Conservation (phyloP, 2,797 vertebrate genomes). For the Sebastes taczanowskii region DNA sequence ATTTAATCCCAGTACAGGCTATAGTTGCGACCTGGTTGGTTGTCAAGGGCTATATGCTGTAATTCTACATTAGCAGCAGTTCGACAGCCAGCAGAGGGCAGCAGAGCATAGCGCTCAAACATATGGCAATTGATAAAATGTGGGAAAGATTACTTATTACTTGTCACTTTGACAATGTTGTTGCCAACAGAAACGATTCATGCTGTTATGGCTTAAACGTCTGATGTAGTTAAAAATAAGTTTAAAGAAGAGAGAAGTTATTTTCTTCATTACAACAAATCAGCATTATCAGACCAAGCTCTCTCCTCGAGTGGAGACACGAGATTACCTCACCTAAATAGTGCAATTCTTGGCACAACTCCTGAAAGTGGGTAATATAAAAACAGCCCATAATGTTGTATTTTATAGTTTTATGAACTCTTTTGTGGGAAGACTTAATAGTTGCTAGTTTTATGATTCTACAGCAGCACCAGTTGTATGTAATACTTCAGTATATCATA, state of each 20-base stretch:
- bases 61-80: background rate
- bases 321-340: background rate
- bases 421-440: background rate
- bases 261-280: background rate
- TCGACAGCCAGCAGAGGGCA: conserved; percentile 49
- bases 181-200: background rate
- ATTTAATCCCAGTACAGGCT: background rate
- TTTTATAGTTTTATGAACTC: background rate
- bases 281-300: background rate
- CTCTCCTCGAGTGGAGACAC: background rate
- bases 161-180: background rate
- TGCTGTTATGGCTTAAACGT: background rate
- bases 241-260: background rate
- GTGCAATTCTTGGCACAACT: background rate
- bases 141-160: background rate
- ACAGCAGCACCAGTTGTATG: background rate
- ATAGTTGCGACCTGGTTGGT: background rate
- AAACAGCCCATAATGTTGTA: background rate
- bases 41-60: background rate
- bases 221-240: background rate
- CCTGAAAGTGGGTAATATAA: background rate
- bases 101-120: background rate
- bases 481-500: background rate
- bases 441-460: background rate
- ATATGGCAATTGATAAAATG: background rate